Evolutionary conservation across 2,797 vertebrate genomes (phyloP).

Genomic region (Thalassophryne amazonica): DNA sequence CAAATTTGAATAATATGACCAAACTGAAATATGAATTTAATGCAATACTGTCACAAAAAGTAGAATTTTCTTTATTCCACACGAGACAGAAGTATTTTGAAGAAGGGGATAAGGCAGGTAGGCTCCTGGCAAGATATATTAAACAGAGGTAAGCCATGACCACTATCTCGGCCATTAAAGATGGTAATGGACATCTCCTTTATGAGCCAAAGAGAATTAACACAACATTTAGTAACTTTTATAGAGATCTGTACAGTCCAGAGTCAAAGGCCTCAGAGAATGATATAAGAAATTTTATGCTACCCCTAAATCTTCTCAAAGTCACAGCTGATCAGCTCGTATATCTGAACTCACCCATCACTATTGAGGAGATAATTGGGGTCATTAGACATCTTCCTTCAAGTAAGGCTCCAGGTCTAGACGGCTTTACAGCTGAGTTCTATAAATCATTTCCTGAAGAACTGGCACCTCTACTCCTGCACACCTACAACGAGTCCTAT

Average conservation of each 20-base stretch:
- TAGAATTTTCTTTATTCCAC: conserved; percentile 1
- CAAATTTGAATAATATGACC: background rate
- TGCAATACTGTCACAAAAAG: background rate
- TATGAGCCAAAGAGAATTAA: too few relatives aligned
- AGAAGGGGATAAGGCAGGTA: too few relatives aligned
- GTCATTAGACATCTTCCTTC: background rate
- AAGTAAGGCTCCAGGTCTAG: background rate
- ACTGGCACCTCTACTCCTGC: background rate
- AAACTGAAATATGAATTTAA: background rate
- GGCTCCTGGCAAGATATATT: too few relatives aligned
- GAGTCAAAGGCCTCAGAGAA: too few relatives aligned
- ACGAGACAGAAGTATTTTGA: conserved; percentile 11
- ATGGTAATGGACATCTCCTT: too few relatives aligned
- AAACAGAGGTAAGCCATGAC: too few relatives aligned
- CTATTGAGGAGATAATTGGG: background rate
- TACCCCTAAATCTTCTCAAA: too few relatives aligned
- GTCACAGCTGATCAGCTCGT: too few relatives aligned
- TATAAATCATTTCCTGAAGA: background rate
- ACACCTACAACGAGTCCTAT: background rate
- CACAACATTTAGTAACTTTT: too few relatives aligned
- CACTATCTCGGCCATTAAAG: too few relatives aligned
- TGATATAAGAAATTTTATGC: too few relatives aligned
- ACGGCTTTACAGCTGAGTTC: background rate
- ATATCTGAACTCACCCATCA: background rate
- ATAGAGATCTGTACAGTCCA: too few relatives aligned